A percentile compares a stretch with the other conserved stretches of the same genome.
These are phyloP conservation scores for Anarsia innoxiella DNA, from an alignment of 2,888 invertebrate genomes.

Conservation along the genomic window DNA sequence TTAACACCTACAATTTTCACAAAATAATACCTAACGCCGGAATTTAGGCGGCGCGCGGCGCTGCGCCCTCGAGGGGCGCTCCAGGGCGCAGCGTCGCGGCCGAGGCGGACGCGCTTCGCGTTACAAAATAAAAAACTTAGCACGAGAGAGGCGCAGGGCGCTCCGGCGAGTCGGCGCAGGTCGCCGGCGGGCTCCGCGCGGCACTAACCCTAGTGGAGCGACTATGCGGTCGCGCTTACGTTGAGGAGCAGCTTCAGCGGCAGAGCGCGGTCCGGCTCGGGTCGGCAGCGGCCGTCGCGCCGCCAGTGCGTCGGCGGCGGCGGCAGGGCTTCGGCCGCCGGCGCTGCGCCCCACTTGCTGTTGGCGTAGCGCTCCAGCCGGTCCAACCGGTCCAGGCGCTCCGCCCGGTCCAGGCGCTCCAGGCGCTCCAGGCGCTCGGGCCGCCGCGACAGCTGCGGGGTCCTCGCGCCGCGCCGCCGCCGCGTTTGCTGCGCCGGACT, in stretches of 20 bases:
- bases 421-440: constrained; percentile 2
- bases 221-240: constrained; percentile 58
- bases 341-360: constrained; percentile 89
- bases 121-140: constrained; percentile 66
- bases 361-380: constrained; percentile 76
- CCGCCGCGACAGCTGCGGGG: constrained; percentile 25
- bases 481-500: constrained; percentile 38
- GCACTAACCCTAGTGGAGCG: constrained; percentile 47
- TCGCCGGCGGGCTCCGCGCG: constrained; percentile 40
- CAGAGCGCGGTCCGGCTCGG: constrained; percentile 72
- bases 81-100: constrained; percentile 49
- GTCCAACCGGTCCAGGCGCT: constrained; percentile 25
- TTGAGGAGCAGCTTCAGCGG: constrained; percentile 79
- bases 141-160: constrained; percentile 48
- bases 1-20: constrained; percentile 73
- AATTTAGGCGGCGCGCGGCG: constrained; percentile 55
- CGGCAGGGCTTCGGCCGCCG: constrained; percentile 84
- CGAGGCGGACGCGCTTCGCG: constrained; percentile 47
- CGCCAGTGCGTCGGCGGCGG: constrained; percentile 88
- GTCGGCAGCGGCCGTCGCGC: constrained; percentile 53
- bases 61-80: constrained; percentile 45
- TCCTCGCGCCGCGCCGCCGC: constrained; percentile 41
- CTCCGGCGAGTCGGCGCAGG: constrained; percentile 27
- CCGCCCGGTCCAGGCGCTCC: constrained; percentile 7
- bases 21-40: constrained; percentile 74